These are phyloP conservation scores for Drosophila nr. fundita DNA, from an alignment of 2,888 invertebrate genomes.

Conservation along the genomic window DNA sequence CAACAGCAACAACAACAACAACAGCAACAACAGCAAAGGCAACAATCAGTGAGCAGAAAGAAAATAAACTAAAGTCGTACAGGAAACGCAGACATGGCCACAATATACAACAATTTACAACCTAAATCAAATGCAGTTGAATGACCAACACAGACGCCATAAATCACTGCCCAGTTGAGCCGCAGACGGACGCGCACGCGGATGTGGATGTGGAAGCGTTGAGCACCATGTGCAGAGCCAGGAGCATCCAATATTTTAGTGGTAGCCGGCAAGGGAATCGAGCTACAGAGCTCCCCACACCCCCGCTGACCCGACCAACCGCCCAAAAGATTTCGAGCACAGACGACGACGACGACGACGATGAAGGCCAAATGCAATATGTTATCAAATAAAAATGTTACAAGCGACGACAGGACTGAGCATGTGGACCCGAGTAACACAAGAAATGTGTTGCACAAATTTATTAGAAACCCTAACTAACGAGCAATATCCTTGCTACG, in stretches of 20 bases:
- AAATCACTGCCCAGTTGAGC: constrained; percentile 77
- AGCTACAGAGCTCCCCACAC: not conserved
- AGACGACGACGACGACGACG: constrained; percentile 37
- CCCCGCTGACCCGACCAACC: constrained; percentile 7
- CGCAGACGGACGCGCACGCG: constrained; percentile 51
- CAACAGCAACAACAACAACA: constrained; percentile 3
- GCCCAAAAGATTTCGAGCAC: constrained; percentile 49
- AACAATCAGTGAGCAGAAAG: constrained; percentile 11
- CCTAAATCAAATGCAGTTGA: constrained; percentile 82
- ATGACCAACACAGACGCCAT: constrained; percentile 81
- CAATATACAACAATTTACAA: constrained; percentile 81
- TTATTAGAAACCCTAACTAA: constrained; percentile 82
- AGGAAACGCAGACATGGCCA: constrained; percentile 71
- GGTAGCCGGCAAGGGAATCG: constrained; percentile 36
- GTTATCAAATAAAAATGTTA: constrained; percentile 81
- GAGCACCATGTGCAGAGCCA: constrained; percentile 42
- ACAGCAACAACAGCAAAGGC: constrained; percentile 1
- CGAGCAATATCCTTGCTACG: constrained; percentile 76
- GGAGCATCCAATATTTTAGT: constrained; percentile 71
- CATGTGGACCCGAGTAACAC: constrained; percentile 11
- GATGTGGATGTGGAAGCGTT: constrained; percentile 21
- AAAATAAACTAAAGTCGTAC: constrained; percentile 56
- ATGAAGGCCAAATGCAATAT: constrained; percentile 74
- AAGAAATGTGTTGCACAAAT: constrained; percentile 81
- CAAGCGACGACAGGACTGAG: constrained; percentile 74